Percentiles rank a stretch among this genome's conserved stretches.
phyloP scores from a whole-genome alignment of 2,888 invertebrate genomes.

The Glyphotaelius pellucidus region DNA sequence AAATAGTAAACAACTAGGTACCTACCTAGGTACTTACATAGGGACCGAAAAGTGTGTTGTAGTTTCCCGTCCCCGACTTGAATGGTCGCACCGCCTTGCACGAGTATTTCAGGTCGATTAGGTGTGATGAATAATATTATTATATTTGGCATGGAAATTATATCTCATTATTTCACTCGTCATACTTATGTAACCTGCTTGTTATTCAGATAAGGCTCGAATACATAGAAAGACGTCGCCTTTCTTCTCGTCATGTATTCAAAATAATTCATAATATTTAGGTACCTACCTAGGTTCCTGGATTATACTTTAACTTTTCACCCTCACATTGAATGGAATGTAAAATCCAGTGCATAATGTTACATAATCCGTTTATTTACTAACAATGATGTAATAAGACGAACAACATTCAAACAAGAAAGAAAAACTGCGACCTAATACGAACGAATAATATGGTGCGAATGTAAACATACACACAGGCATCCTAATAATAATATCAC shows the following conservation, averaged over 20 bases:
- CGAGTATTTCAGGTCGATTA: conserved; percentile 9
- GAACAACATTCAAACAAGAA: not conserved
- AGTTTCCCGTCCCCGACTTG: not conserved
- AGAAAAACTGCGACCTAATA: not conserved
- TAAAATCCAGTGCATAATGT: not conserved
- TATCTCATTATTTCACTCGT: conserved; percentile 13
- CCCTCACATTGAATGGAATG: not conserved
- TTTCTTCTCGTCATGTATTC: not conserved
- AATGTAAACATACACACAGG: conserved; percentile 32
- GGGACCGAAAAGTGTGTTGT: not conserved
- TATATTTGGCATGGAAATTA: conserved; percentile 40
- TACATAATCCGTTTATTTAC: not conserved
- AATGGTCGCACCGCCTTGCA: conserved; percentile 16
- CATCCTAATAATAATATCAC: conserved; percentile 2
- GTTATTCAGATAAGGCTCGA: conserved; percentile 31
- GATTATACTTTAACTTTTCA: not conserved
- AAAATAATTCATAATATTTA: not conserved
- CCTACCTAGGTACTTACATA: no score
- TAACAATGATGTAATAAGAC: not conserved
- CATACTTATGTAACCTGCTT: conserved; percentile 42
- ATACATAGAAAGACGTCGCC: not conserved
- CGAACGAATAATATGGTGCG: not conserved
- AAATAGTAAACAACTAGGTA: not conserved
- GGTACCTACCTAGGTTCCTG: no score
- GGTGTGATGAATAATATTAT: not conserved